Conservation (phyloP, 2,888 invertebrate species). For the Ectropis crepuscularia region DNA sequence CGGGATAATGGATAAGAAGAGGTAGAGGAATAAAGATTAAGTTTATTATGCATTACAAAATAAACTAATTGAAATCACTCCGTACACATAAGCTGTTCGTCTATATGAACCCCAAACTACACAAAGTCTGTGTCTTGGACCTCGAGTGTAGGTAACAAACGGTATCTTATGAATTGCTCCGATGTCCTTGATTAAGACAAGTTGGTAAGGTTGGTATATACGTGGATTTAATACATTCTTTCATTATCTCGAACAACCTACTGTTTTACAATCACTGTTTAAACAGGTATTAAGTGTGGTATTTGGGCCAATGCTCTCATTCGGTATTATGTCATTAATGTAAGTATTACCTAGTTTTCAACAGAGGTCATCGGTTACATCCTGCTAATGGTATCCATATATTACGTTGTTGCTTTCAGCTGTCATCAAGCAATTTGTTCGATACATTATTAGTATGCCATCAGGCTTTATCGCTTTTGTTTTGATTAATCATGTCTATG, state of each 20-base stretch:
- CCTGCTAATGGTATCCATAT: constrained; percentile 42
- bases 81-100: too few species aligned
- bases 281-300: constrained; percentile 45
- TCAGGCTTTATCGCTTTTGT: constrained; percentile 20
- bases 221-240: constrained; percentile 15
- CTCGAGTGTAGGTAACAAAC: not conserved
- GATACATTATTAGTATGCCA: constrained; percentile 24
- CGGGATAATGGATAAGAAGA: too few species aligned
- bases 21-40: too few species aligned
- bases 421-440: constrained; percentile 39
- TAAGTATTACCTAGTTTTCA: constrained; percentile 42
- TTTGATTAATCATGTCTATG: constrained; percentile 17
- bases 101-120: too few species aligned
- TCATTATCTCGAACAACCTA: constrained; percentile 19
- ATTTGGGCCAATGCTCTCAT: constrained; percentile 58
- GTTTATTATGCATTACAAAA: too few species aligned
- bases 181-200: not conserved
- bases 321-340: constrained; percentile 56
- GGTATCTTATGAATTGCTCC: not conserved
- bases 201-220: not conserved
- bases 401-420: constrained; percentile 32
- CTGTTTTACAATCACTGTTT: constrained; percentile 24
- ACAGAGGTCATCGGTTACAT: constrained; percentile 38
- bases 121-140: too few species aligned
- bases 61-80: too few species aligned